Base-by-base conservation (phyloP, 2,888 invertebrate genomes). In the Cheilosia impressa region DNA sequence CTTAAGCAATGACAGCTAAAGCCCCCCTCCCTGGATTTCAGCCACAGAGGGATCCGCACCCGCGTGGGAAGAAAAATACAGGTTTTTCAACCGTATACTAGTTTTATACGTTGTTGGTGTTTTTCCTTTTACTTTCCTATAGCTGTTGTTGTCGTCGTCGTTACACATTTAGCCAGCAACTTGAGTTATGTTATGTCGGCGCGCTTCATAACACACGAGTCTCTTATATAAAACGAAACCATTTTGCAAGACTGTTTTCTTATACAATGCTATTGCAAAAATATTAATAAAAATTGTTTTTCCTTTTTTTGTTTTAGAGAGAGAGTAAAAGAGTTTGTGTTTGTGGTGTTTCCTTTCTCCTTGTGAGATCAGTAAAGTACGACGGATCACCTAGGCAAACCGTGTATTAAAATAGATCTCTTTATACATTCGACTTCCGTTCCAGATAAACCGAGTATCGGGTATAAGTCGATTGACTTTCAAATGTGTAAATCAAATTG, bases 1-100 rank as follows among this genome's bases (percentile, higher is more conserved):
- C 72, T 68, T 76, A 68, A 76, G 80, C 84, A 80, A 75, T 66
- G 72, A 45, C 52, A 71, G 53, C 47, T 81, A 55, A 50, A 60
- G 31, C 24, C 13, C 22, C 24, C 52, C 22, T 15, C 34, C 43
- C 31, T 31, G 31, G 58, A 31, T 53, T 17, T 4, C 22, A 19
- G 38, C n/a, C 41, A 34, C n/a, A 17, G 41, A 47, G 17, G 19
- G 52, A 52, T 10, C n/a, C 45, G 52, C 58, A 79, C 45, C 65
- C 71, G 84, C 85, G 85, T 85, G 85, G 85, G 85, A 85, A 85
- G 85, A 76, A 80, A 80, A 80, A 85, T 80, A 85, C 85, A 85
- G 80, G 85, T 85, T 85, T 85, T 80, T 71, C 81, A 76, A 80
- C 55, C 58, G 66, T 63, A 47, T 65, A 63, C 58, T 27, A 57